Evolutionary conservation across 1,140 invertebrate species (phyloP).

Genomic region (Diabrotica undecimpunctata): DNA sequence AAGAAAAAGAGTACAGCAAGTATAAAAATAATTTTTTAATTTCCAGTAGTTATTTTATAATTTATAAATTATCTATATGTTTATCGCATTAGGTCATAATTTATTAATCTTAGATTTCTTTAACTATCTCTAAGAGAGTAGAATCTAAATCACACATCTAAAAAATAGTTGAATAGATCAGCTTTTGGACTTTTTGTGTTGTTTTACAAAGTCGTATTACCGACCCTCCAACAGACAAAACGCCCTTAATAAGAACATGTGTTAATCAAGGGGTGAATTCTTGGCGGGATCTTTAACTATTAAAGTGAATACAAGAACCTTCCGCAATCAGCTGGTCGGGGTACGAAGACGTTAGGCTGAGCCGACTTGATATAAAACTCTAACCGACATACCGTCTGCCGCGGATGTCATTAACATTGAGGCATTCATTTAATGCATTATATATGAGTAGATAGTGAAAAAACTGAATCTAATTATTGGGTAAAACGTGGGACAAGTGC

Average conservation of each 20-base stretch:
- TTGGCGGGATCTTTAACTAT: conserved; percentile 2
- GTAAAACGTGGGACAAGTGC: background rate
- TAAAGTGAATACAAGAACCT: conserved; percentile 1
- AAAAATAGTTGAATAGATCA: no score
- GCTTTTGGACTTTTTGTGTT: background rate
- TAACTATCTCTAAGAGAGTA: no score
- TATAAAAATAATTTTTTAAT: no score
- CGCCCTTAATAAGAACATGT: background rate
- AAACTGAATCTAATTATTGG: background rate
- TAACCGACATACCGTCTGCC: background rate
- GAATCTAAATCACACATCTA: no score
- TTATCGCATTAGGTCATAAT: no score
- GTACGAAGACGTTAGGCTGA: background rate
- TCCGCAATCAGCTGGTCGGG: background rate
- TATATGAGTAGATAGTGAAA: background rate
- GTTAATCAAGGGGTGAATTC: background rate
- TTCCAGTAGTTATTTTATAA: no score
- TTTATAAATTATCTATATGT: no score
- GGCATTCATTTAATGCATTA: background rate
- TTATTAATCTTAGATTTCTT: no score
- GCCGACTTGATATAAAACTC: background rate
- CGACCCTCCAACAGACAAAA: background rate
- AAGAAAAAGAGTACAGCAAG: no score
- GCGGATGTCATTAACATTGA: conserved; percentile 2
- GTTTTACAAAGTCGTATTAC: background rate